Conservation (phyloP, 2,113 vertebrate genomes). For the Trochalopteron elliotii region DNA sequence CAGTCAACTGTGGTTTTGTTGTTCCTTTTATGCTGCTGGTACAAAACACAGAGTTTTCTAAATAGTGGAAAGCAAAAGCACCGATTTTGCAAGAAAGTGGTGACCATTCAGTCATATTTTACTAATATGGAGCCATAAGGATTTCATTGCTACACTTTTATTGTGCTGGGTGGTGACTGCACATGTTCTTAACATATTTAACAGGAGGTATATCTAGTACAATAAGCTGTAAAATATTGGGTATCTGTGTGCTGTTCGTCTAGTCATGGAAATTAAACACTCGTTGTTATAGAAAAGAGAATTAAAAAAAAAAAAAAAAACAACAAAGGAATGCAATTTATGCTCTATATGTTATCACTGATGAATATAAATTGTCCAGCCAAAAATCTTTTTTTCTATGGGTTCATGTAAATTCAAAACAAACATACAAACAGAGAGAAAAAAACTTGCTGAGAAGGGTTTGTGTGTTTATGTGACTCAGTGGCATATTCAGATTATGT, state of each 20-base stretch:
- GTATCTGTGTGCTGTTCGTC: background rate
- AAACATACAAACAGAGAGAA: background rate
- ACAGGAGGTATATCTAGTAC: background rate
- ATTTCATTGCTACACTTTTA: background rate
- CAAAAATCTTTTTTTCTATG: background rate
- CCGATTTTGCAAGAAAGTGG: background rate
- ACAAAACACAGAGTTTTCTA: background rate
- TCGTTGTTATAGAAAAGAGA: background rate
- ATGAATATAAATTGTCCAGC: background rate
- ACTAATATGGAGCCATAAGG: background rate
- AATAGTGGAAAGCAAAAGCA: background rate
- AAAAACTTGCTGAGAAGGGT: slow-evolving; percentile 6
- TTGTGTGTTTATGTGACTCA: slow-evolving; percentile 8
- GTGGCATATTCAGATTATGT: slow-evolving; percentile 62
- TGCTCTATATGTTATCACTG: background rate
- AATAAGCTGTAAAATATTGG: background rate
- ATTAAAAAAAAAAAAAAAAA: background rate
- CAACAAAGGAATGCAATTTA: background rate
- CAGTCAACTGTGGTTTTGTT: background rate
- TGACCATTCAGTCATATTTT: background rate
- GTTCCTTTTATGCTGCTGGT: background rate
- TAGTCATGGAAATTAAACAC: background rate
- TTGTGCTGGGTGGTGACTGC: background rate
- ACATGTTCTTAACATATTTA: background rate
- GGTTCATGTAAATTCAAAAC: slow-evolving; percentile 4